Evolutionary conservation across 2,113 vertebrate genomes (phyloP).

Genomic region (Cryptotis parvus): DNA sequence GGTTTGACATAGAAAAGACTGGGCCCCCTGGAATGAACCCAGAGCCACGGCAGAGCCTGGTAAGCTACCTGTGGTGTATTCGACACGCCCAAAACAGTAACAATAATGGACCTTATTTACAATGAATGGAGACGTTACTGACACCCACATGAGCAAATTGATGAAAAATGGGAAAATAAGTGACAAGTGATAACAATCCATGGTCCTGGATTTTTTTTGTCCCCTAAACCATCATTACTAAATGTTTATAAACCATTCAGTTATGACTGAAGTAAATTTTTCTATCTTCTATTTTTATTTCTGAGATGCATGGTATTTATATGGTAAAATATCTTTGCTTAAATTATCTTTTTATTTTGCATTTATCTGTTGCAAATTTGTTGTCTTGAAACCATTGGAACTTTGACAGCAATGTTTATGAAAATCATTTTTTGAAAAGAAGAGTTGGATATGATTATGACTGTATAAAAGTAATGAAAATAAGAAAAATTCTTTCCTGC

Average conservation of each 20-base stretch:
- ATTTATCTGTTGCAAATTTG: conserved; percentile 26
- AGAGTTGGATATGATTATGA: neutral
- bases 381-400: conserved; percentile 10
- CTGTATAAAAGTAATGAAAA: neutral
- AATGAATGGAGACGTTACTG: no score
- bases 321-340: neutral
- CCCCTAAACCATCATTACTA: neutral
- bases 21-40: no score
- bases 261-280: neutral
- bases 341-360: neutral
- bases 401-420: neutral
- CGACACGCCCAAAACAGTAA: no score
- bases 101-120: no score
- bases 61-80: no score
- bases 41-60: no score
- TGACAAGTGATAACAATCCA: no score
- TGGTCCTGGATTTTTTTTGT: neutral
- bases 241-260: neutral
- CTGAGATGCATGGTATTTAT: neutral
- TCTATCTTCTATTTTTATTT: no score
- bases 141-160: no score
- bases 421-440: conserved; percentile 3
- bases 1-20: no score
- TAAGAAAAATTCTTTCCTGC: neutral
- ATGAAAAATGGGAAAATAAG: no score